phyloP scores from a whole-genome alignment of 2,797 vertebrate species.

The Gallinago stenura region DNA sequence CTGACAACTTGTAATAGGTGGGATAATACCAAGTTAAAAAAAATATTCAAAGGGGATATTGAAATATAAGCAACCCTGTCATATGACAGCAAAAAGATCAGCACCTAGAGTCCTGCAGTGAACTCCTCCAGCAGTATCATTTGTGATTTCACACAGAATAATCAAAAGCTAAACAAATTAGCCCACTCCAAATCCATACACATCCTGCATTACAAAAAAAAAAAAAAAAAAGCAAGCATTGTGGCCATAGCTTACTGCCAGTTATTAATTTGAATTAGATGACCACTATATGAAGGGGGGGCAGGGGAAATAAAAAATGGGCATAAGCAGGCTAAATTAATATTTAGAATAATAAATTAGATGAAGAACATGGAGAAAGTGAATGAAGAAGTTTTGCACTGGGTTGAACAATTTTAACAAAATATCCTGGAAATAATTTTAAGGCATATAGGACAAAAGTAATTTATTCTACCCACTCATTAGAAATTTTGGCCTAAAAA shows the following conservation, averaged over 20 bases:
- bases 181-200: not conserved
- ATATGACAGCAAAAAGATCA: not conserved
- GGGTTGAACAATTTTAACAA: not conserved
- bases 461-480: not conserved
- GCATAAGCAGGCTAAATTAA: constrained; percentile 58
- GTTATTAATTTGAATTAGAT: not conserved
- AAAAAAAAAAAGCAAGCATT: not conserved
- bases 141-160: not conserved
- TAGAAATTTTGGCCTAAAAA: not conserved
- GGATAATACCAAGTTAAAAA: not conserved
- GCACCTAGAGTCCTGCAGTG: not conserved
- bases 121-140: not conserved
- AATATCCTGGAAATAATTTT: constrained; percentile 7
- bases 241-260: not conserved
- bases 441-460: not conserved
- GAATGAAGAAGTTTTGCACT: constrained; percentile 22
- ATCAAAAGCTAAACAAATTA: not conserved
- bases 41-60: not conserved
- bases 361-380: constrained; percentile 55
- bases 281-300: not conserved
- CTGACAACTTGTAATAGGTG: not conserved
- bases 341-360: constrained; percentile 33
- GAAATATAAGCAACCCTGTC: not conserved
- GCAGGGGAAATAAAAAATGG: not conserved
- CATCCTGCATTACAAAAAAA: not conserved